Base-by-base conservation (phyloP, 37 sponge, comb jelly and placozoan genomes). In the Axinella damicornis region DNA sequence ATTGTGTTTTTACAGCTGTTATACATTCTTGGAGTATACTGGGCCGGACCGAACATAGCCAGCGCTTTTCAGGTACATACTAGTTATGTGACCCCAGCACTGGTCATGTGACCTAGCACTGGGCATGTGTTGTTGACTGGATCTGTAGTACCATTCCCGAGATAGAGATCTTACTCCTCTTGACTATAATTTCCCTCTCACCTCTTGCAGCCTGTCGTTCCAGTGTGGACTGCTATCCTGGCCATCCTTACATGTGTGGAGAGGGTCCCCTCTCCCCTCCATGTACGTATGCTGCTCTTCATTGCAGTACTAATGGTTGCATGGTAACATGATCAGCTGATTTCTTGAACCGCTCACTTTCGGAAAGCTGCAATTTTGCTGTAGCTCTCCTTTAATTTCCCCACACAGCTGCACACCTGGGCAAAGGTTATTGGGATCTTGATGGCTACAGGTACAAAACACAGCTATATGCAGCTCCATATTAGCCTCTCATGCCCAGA, bases 1-100 rank as follows among this genome's bases (percentile, higher is more conserved):
- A 4, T 46, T 12, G 4, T 46, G 6, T 61, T n/a, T 80, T n/a
- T 61, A 17, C 67, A 94, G 89, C 65, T 89, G 69, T 24, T 94
- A n/a, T 94, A 82, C 39, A 86, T 94, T 27, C 53, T 90, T 57
- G 94, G 94, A 0, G 94, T 94, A 58, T 83, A 83, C 65, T 82
- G 60, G 65, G 90, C 84, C 18, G 91, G 94, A 13, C 86, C 94
- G 11, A 59, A 90, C 73, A 78, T 73, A 34, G 83, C 94, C 57
- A 87, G 90, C 35, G 84, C 78, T 46, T 86, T 94, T 52, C 94
- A 94, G 68, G 87, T 87, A 68, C 22, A 58, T 82, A 46, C 46
- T 46, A 9, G 46, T 46, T 9, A 46, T 46, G 46, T 46, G 46
- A 46, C 46, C 46, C 46, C 46, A 46, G 46, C 46, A 46, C 6